Base-by-base conservation (phyloP, 2,113 vertebrate species). In the Trematomus loennbergii region DNA sequence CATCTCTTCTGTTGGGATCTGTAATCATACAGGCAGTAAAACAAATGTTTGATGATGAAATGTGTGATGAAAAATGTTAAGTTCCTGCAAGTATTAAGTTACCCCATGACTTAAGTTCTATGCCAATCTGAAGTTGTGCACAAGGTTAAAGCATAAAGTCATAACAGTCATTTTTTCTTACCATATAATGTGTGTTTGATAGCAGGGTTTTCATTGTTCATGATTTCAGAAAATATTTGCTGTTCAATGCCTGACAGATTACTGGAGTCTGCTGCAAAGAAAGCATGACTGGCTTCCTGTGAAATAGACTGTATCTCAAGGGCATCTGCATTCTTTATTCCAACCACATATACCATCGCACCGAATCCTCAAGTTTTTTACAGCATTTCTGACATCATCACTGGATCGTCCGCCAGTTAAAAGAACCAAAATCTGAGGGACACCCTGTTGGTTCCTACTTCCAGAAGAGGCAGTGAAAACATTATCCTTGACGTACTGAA, bases 371-470 rank as follows among this genome's bases (percentile, higher is more conserved):
- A 98, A 81, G 48, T 72, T 89, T 75, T 83, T 75, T 0, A 94
- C 94, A 0, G 95, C 87, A 12, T 81, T 82, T 11, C 94, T 95
- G 86, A 97, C 91, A 0, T 92, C 79, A 0, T 98, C 97, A 0
- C 71, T 90, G 1, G 97, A 97, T 50, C 72, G 92, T 33, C 96
- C 97, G 0, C 96, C 96, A 75, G 85, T 96, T 36, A 99, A 78
- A 13, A 98, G 91, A 70, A 99, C 86, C 83, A 98, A 87, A 78
- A 97, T 92, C 87, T 98, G 97, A 40, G 94, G 94, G 61, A 97
- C 93, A 0, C 95, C 95, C 18, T 97, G 94, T 59, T 95, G 95
- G 0, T 92, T 94, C 63, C 98, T 96, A 87, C 97, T 97, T 17
- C 98, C 98, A 53, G 96, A 94, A 0, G 94, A 91, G 79, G 73